Evolutionary conservation across 2,888 invertebrate species (phyloP), one percentile per base, ranked within the genome.

Genomic region (Operophtera brumata): DNA sequence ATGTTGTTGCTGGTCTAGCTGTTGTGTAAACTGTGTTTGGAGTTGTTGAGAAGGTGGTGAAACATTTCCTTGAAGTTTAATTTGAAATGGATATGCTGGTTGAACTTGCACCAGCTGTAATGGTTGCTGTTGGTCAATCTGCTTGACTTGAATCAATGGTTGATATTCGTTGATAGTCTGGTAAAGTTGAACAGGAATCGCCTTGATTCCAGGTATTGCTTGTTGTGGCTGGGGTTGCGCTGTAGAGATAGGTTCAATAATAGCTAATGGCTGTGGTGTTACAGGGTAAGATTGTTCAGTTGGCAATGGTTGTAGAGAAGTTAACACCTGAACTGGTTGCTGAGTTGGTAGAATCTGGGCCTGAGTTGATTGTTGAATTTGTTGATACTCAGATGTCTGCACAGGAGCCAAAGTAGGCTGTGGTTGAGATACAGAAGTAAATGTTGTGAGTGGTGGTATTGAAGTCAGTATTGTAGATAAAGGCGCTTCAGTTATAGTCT

Each of bases 1-100:
- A 43, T 58, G 39, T 36, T 57, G 41, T 10, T 43, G 41, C 26
- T 59, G 46, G 4, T 46, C 12, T 36, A 6, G 12, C 43, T 40
- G 13, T 12, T 39, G 46, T 25, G 30, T 26, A 42, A 51, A 12
- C 11, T 62, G 59, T 4, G 49, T 37, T 55, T 61, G 62, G 11
- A 61, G 57, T 41, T 65, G 59, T 28, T 46, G 32, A 5, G 40
- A 46, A 2, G 40, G 35, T 30, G 51, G 51, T 25, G 47, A 25
- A 26, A 34, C 37, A 34, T 42, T 51, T 5, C 30, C 10, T 14
- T 45, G 45, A 20, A 41, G 12, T 14, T 34, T 45, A 26, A 48
- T 32, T 10, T 55, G 49, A 9, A 44, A 28, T 13, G 30, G 47
- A 5, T 39, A 30, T 8, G 14, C 10, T 14, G 45, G 47, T 44